Evolutionary conservation across 2,888 invertebrate genomes (phyloP).

Genomic region (Ormyrus labotus): DNA sequence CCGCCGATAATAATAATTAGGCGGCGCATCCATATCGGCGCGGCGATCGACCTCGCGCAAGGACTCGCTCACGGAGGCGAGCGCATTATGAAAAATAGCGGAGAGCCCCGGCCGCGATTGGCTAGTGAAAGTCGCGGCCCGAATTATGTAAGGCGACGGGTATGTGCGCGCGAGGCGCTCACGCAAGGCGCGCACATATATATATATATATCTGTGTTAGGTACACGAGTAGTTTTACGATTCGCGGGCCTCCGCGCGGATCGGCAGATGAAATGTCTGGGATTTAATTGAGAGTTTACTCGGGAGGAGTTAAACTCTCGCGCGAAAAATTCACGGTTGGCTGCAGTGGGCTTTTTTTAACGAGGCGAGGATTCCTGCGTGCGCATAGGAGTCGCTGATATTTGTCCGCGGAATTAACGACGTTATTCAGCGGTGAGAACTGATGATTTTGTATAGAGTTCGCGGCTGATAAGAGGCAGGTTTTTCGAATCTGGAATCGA

Average conservation of each 20-base stretch:
- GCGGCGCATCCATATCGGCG: neutral
- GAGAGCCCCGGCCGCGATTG: neutral
- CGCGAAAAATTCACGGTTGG: no score
- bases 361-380: no score
- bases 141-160: conserved; percentile 46
- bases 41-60: conserved; percentile 51
- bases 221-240: neutral
- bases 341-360: no score
- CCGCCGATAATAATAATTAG: neutral
- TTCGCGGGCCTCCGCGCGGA: neutral
- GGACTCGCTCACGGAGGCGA: conserved; percentile 16
- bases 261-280: neutral
- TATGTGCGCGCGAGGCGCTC: neutral
- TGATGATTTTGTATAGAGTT: no score
- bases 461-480: no score
- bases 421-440: no score
- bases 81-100: conserved; percentile 31
- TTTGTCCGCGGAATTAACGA: no score
- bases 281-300: conserved; percentile 30
- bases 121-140: conserved; percentile 49
- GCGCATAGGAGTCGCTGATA: no score
- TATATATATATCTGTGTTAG: neutral
- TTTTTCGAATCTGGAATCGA: no score
- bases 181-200: neutral
- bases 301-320: neutral